Conservation (phyloP, 1,140 invertebrate species). For the Drosophila asahinai region DNA sequence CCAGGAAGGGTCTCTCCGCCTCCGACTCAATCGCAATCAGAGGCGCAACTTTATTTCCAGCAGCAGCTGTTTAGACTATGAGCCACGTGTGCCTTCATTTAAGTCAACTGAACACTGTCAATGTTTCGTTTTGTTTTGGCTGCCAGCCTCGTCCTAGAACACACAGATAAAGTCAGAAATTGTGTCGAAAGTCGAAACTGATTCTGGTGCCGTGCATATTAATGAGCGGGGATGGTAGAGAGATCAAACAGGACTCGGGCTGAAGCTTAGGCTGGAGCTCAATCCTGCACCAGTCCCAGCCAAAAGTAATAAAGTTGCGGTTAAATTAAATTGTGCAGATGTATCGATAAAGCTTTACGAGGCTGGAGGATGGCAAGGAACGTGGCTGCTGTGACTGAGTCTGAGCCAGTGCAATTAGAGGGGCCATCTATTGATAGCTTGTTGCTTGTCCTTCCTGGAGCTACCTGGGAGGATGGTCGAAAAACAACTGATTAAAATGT, state of each 20-base stretch:
- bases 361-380: background rate
- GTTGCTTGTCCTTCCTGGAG: background rate
- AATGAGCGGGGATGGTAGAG: conserved; percentile 54
- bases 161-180: conserved; percentile 70
- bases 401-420: conserved; percentile 19
- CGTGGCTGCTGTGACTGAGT: background rate
- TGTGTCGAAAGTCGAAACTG: conserved; percentile 77
- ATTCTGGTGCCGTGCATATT: conserved; percentile 75
- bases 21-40: conserved; percentile 25
- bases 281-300: conserved; percentile 49
- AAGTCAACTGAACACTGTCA: conserved; percentile 61
- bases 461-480: background rate
- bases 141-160: background rate
- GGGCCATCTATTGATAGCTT: background rate
- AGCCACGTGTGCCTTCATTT: conserved; percentile 75
- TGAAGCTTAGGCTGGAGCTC: background rate
- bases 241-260: conserved; percentile 58
- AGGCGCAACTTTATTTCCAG: conserved; percentile 47
- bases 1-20: background rate
- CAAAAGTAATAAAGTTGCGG: conserved; percentile 81
- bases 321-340: conserved; percentile 82
- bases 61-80: conserved; percentile 53
- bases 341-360: conserved; percentile 76
- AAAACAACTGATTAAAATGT: conserved; percentile 71
- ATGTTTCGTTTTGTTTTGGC: conserved; percentile 73